Percentiles rank a stretch among this genome's conserved stretches.
Evolutionary conservation across 2,797 vertebrate species (phyloP).

Genomic region (Corythornis leucogaster): DNA sequence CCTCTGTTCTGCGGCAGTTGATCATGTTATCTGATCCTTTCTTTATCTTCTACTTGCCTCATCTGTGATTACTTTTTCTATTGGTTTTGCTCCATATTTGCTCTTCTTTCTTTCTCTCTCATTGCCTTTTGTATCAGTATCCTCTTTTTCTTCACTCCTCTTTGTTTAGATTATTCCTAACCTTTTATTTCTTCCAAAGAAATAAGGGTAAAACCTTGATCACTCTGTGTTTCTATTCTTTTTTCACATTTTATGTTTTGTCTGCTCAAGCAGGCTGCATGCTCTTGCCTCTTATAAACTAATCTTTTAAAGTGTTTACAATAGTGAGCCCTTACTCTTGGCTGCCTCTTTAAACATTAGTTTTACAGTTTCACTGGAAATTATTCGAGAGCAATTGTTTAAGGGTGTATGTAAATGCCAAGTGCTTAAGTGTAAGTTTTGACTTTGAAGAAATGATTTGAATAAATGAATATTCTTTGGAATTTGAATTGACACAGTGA

Average conservation of each 20-base stretch:
- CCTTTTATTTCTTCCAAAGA: background rate
- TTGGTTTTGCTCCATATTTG: background rate
- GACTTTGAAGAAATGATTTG: background rate
- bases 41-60: background rate
- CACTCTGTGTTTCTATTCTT: background rate
- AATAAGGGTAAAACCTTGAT: background rate
- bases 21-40: background rate
- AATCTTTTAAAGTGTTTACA: background rate
- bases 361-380: background rate
- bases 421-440: background rate
- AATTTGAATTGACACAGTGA: background rate
- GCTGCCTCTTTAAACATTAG: background rate
- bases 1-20: background rate
- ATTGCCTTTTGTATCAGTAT: background rate
- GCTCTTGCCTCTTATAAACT: background rate
- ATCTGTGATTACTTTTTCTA: background rate
- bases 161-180: background rate
- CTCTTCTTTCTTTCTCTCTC: background rate
- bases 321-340: background rate
- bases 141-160: background rate
- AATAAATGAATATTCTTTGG: background rate
- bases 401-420: background rate
- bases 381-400: background rate
- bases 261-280: background rate
- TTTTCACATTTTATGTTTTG: background rate